Evolutionary conservation across 2,113 vertebrate species (phyloP).

Genomic region (Urocynchramus pylzowi): DNA sequence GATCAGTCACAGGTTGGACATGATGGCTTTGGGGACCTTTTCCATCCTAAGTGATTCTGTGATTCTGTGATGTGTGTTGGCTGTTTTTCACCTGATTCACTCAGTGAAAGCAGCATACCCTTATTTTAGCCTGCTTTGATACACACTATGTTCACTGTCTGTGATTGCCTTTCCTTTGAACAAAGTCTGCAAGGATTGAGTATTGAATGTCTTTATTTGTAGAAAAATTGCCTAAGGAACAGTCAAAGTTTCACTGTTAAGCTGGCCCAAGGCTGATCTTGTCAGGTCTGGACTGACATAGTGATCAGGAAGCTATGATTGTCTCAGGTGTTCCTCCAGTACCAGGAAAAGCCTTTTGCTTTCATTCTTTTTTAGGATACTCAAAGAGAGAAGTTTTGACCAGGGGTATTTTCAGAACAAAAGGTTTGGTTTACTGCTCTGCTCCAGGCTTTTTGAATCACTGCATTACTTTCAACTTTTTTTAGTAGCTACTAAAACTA

Average conservation of each 20-base stretch:
- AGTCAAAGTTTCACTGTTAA: background rate
- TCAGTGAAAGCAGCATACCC: background rate
- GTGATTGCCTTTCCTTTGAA: background rate
- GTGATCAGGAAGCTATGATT: accelerated
- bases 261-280: background rate
- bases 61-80: background rate
- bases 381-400: background rate
- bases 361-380: background rate
- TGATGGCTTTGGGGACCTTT: background rate
- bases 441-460: background rate
- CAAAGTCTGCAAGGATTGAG: background rate
- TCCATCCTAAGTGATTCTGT: background rate
- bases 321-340: background rate
- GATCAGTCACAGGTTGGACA: background rate
- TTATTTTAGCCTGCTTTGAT: background rate
- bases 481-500: background rate
- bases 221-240: background rate
- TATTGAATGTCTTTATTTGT: background rate
- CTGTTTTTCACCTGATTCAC: background rate
- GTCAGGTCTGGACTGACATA: background rate
- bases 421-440: background rate
- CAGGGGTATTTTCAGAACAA: accelerated
- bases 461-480: too few species aligned
- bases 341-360: background rate
- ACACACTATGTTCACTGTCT: background rate